A percentile compares a stretch with the other conserved stretches of the same genome.
Conservation (phyloP, 1,140 invertebrate species). For the Manduca sexta region DNA sequence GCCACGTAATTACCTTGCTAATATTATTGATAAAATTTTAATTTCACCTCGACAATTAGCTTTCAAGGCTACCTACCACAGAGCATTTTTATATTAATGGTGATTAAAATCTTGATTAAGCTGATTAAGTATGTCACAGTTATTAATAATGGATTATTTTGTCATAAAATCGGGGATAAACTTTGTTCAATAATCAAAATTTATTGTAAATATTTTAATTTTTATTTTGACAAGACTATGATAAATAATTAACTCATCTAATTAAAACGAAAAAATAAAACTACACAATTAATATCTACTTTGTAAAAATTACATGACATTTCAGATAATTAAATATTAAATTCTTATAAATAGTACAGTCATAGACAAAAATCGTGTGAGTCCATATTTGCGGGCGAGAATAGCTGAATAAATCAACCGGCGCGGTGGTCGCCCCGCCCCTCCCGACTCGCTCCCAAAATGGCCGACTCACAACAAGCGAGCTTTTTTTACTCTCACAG, state of each 20-base stretch:
- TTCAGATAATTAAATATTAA: neutral
- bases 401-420: constrained; percentile 51
- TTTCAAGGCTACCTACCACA: constrained; percentile 23
- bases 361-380: constrained; percentile 13
- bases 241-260: no score
- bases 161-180: no score
- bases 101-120: no score
- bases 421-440: constrained; percentile 48
- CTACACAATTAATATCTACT: neutral
- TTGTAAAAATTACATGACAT: neutral
- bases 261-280: no score
- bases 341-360: constrained; percentile 13
- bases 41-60: constrained; percentile 17
- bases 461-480: constrained; percentile 56
- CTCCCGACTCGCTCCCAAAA: constrained; percentile 49
- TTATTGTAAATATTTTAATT: no score
- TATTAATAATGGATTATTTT: no score
- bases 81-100: no score
- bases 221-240: no score
- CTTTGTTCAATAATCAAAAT: no score
- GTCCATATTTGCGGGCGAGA: constrained; percentile 7
- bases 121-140: no score
- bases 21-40: constrained; percentile 24
- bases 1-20: constrained; percentile 15
- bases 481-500: constrained; percentile 38